phyloP scores from a whole-genome alignment of 2,888 invertebrate species.

The Autographa gamma region DNA sequence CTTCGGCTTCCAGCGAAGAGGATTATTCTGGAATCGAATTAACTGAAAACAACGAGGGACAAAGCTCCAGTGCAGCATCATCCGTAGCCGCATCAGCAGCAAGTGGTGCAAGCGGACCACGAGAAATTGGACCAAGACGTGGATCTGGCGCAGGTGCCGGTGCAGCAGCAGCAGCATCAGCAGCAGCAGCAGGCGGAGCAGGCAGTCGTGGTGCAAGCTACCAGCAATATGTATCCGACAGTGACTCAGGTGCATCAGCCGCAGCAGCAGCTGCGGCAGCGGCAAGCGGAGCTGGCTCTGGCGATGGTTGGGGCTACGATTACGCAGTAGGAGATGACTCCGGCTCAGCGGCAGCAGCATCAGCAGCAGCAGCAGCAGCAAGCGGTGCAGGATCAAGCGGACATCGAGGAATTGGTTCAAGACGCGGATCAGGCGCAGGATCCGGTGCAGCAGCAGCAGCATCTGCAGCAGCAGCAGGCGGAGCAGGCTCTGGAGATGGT shows the following conservation, averaged over 20 bases:
- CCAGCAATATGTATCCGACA: not conserved
- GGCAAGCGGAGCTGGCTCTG: not conserved
- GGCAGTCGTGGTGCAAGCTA: not conserved
- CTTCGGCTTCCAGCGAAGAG: not conserved
- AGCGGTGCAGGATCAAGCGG: not conserved
- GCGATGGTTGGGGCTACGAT: not conserved
- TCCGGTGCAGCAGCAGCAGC: not conserved
- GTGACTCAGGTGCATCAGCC: slow-evolving; percentile 13
- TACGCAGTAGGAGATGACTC: not conserved
- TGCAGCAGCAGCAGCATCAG: slow-evolving; percentile 15
- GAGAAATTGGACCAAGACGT: not conserved
- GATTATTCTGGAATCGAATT: too few species aligned
- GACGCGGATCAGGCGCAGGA: slow-evolving; percentile 8
- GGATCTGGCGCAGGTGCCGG: slow-evolving; percentile 6
- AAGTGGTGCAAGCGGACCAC: slow-evolving; percentile 3
- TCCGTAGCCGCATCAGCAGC: slow-evolving; percentile 35
- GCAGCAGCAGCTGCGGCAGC: slow-evolving; percentile 27
- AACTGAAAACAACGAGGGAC: too few species aligned
- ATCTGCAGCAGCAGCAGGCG: slow-evolving; percentile 11
- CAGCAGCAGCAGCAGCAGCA: slow-evolving; percentile 11
- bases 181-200: slow-evolving; percentile 19
- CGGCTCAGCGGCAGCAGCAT: not conserved
- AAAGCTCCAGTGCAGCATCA: slow-evolving; percentile 12
- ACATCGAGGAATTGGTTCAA: not conserved
- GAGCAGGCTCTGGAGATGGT: slow-evolving; percentile 19